Conservation (phyloP, 2,797 vertebrate genomes). For the Scolopax rusticola region DNA sequence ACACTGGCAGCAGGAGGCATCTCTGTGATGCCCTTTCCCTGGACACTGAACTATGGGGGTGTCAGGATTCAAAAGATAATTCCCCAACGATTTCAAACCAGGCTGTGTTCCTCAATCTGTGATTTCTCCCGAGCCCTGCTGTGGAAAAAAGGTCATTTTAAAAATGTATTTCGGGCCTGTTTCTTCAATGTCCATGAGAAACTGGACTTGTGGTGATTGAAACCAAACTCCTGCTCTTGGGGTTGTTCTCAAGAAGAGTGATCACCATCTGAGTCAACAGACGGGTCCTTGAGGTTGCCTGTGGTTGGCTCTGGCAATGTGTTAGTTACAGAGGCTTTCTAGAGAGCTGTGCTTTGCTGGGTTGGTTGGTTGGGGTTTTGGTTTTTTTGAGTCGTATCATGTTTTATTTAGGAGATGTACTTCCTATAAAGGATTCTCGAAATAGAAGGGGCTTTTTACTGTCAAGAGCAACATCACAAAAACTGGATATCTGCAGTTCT, state of each 20-base stretch:
- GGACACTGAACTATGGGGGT: neutral
- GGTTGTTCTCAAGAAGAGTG: neutral
- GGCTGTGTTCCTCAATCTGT: fast-evolving
- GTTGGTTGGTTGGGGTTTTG: too few species aligned
- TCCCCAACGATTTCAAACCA: neutral
- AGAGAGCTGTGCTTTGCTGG: neutral
- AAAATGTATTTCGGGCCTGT: neutral
- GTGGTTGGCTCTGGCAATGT: neutral
- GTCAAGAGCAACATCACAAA: neutral
- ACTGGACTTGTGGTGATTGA: neutral
- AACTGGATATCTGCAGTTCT: neutral
- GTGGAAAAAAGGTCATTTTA: fast-evolving
- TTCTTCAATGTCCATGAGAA: neutral
- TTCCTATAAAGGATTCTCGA: neutral
- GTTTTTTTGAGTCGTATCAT: neutral
- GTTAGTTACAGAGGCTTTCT: neutral
- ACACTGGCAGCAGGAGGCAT: neutral
- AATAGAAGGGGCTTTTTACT: neutral
- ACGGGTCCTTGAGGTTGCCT: neutral
- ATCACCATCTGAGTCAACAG: neutral
- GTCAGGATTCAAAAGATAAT: neutral
- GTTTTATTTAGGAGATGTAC: constrained; percentile 25
- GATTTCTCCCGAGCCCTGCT: neutral
- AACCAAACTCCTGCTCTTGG: neutral
- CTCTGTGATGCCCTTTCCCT: too few species aligned